Base-by-base conservation (phyloP, 2,113 vertebrate genomes). In the Sapajus apella region DNA sequence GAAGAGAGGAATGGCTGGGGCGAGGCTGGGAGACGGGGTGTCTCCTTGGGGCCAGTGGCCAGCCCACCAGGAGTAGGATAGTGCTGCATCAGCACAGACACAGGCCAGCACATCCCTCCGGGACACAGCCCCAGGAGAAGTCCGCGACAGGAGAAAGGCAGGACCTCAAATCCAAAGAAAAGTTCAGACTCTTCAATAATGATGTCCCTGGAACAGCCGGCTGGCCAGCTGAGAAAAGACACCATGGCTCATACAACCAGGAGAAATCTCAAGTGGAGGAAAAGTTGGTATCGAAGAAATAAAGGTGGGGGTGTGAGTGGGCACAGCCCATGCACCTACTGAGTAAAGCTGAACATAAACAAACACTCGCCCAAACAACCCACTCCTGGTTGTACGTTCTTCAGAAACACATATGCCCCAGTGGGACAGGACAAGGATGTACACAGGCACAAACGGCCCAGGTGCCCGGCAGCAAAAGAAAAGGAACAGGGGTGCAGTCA, bases 401-500 rank as follows among this genome's bases (percentile, higher is more conserved):
- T 55, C 61, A 64, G 89, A 64, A 73, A 25, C 21, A 3, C 0
- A 0, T 6, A 45, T 10, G 35, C 45, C 4, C 52, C 11, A 2
- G 43, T 68, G 35, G 27, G 85, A 32, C 61, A 73, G 3, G 17
- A 20, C 30, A 20, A 68, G 32, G 72, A 58, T 0, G 17, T 3
- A 18, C 16, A 18, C 18, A 8, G 32, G 27, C n/a, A 21, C 20
- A 21, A 66, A 43, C 9, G 35, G 20, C 25, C 83, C 25, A 2
- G 2, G 58, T 0, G 43, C 35, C 66, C 11, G 17, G 6, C 20
- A 3, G 52, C 13, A 30, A 58, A 16, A 45, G n/a, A 27, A n/a
- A 0, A 1, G 64, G 47, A 4, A 1, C 0, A 32, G 72, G 1
- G 21, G 37, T 0, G 6, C 50, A 0, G 21, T 4, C 30, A 4